Conservation (phyloP, 1,140 invertebrate species). For the Camponotus pennsylvanicus region DNA sequence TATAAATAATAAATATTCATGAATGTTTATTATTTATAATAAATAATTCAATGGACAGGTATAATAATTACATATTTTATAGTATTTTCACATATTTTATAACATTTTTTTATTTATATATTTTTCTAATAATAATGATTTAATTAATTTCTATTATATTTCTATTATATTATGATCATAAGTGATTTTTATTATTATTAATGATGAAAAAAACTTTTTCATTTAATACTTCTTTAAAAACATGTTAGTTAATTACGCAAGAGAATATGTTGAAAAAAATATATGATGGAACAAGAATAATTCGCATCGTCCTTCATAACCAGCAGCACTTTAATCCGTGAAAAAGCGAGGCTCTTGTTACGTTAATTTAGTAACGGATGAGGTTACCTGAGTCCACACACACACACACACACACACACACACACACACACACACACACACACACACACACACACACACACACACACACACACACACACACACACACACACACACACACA, state of each 20-base stretch:
- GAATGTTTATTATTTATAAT: not conserved
- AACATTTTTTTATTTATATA: not conserved
- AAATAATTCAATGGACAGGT: not conserved
- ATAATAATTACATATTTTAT: not conserved
- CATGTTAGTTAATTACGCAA: not conserved
- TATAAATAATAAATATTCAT: no score
- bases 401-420: no score
- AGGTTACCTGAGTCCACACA: not conserved
- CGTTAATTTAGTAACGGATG: constrained; percentile 47
- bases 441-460: no score
- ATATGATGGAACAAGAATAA: not conserved
- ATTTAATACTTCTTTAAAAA: not conserved
- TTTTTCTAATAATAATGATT: not conserved
- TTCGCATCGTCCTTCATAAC: not conserved
- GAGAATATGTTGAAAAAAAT: constrained; percentile 9
- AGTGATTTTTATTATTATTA: not conserved
- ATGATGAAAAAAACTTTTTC: not conserved
- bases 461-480: no score
- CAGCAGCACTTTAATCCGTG: not conserved
- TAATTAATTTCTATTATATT: not conserved
- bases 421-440: no score
- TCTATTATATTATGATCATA: no score
- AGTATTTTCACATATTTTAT: not conserved
- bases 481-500: no score
- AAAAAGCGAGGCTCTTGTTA: constrained; percentile 31